A percentile compares a stretch with the other conserved stretches of the same genome.
Evolutionary conservation across 2,888 invertebrate species (phyloP).

Genomic region (Ormyrus pomaceus): DNA sequence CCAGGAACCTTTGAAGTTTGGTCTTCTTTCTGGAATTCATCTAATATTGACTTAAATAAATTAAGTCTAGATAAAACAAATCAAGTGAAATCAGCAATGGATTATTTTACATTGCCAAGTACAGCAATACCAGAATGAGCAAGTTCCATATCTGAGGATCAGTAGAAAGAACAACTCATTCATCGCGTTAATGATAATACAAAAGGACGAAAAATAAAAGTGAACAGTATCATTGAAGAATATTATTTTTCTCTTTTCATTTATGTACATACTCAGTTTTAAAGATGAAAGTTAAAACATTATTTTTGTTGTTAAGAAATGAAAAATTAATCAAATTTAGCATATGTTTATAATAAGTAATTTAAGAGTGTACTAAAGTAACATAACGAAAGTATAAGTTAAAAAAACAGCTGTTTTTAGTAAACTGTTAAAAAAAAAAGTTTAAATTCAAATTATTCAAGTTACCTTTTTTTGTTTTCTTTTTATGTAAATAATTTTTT

Average conservation of each 20-base stretch:
- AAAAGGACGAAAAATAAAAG: slow-evolving; percentile 66
- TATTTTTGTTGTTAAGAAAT: slow-evolving; percentile 27
- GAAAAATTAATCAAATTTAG: slow-evolving; percentile 16
- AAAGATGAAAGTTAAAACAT: slow-evolving; percentile 7
- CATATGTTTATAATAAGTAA: slow-evolving; percentile 10
- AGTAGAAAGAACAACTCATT: slow-evolving; percentile 83
- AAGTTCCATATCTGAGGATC: slow-evolving; percentile 81
- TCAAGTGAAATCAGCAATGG: slow-evolving; percentile 84
- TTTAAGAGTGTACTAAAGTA: not conserved
- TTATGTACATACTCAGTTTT: slow-evolving; percentile 31
- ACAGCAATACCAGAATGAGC: slow-evolving; percentile 85
- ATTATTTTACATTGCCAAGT: slow-evolving; percentile 81
- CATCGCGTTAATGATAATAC: slow-evolving; percentile 77
- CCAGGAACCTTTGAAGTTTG: slow-evolving; percentile 70
- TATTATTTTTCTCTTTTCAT: slow-evolving; percentile 20
- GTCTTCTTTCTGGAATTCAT: slow-evolving; percentile 65
- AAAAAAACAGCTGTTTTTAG: too few species aligned
- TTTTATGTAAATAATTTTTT: too few species aligned
- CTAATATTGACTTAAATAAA: slow-evolving; percentile 71
- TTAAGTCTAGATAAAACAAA: slow-evolving; percentile 72
- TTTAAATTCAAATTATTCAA: too few species aligned
- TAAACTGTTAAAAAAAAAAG: too few species aligned
- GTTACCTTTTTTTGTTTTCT: too few species aligned
- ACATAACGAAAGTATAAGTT: too few species aligned
- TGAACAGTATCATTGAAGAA: slow-evolving; percentile 8